Evolutionary conservation across 2,888 invertebrate species (phyloP).

Genomic region (Latrodectus elegans): DNA sequence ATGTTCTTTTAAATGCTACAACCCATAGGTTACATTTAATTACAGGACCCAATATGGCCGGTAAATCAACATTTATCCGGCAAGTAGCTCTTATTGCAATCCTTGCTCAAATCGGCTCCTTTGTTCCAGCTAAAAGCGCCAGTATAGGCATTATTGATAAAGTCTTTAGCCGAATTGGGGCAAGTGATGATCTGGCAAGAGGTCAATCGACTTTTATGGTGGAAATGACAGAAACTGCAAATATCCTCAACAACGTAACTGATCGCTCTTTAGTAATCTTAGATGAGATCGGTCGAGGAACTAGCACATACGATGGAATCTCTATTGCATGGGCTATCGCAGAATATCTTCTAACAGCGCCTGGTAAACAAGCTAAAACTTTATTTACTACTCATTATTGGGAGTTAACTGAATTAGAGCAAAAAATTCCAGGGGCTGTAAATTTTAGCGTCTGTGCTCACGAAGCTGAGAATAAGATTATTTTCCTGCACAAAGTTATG

Average conservation of each 20-base stretch:
- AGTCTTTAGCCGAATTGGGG: slow-evolving; percentile 72
- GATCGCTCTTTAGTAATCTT: slow-evolving; percentile 75
- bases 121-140: slow-evolving; percentile 75
- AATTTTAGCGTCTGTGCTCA: too few species aligned
- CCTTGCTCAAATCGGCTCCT: slow-evolving; percentile 76
- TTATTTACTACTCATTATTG: too few species aligned
- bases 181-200: slow-evolving; percentile 8
- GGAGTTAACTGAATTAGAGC: too few species aligned
- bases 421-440: too few species aligned
- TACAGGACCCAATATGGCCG: slow-evolving; percentile 77
- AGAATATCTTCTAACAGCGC: too few species aligned
- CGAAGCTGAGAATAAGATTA: too few species aligned
- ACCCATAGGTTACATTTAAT: slow-evolving; percentile 71
- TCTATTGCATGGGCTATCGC: slow-evolving; percentile 75
- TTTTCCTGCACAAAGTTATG: too few species aligned
- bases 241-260: slow-evolving; percentile 75
- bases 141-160: slow-evolving; percentile 74
- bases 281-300: slow-evolving; percentile 76
- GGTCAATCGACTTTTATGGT: slow-evolving; percentile 74
- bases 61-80: slow-evolving; percentile 76
- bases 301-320: slow-evolving; percentile 76
- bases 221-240: slow-evolving; percentile 75
- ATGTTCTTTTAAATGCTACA: not conserved
- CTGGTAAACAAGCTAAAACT: too few species aligned
- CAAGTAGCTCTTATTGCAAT: slow-evolving; percentile 75